Conservation (phyloP, 2,888 invertebrate species). For the Acleris emargana region DNA sequence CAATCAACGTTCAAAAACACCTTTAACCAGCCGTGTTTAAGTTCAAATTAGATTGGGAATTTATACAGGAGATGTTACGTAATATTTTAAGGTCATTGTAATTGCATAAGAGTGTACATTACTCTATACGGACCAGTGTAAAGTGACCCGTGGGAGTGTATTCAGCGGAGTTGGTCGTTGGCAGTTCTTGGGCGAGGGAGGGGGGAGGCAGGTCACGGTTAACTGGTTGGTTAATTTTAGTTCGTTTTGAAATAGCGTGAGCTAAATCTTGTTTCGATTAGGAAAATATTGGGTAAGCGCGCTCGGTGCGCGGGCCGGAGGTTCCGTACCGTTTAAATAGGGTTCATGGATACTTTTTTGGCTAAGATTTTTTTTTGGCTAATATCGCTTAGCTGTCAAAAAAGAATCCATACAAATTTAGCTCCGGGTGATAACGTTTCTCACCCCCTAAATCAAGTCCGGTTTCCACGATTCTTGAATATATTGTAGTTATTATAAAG, state of each 20-base stretch:
- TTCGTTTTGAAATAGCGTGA: conserved; percentile 58
- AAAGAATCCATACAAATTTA: no score
- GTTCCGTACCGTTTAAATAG: conserved; percentile 14
- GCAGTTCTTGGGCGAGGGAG: conserved; percentile 37
- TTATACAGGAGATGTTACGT: conserved; percentile 65
- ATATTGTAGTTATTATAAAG: no score
- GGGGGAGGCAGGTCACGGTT: conserved; percentile 45
- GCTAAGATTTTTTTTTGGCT: no score
- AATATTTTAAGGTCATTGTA: conserved; percentile 72
- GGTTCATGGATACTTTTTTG: no score
- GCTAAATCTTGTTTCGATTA: conserved; percentile 37
- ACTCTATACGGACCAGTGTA: conserved; percentile 56
- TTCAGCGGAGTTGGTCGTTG: conserved; percentile 41
- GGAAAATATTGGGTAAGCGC: conserved; percentile 34
- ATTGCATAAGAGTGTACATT: conserved; percentile 69
- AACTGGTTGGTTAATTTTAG: conserved; percentile 66
- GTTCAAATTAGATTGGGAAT: conserved; percentile 40
- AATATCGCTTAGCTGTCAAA: no score
- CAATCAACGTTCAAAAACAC: conserved; percentile 40
- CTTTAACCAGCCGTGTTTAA: conserved; percentile 36
- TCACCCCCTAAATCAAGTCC: no score
- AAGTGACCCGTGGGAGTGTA: conserved; percentile 51
- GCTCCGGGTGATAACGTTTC: no score
- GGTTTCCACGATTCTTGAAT: no score
- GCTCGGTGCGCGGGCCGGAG: conserved; percentile 10